phyloP scores from a whole-genome alignment of 2,888 invertebrate species.

The Heliothis peltigera region DNA sequence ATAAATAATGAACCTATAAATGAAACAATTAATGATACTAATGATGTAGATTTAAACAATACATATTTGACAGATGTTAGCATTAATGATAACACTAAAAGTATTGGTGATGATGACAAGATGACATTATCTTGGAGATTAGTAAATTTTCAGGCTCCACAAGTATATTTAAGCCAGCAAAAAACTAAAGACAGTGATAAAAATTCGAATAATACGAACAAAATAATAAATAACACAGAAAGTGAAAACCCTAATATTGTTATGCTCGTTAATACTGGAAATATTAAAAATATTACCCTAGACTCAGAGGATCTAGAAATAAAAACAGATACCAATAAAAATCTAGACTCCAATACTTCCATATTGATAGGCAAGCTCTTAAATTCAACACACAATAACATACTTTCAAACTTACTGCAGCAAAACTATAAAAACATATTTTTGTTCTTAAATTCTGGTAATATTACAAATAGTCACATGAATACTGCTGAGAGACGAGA shows the following conservation, averaged over 20 bases:
- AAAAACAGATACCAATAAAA: not conserved
- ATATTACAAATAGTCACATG: slow-evolving; percentile 7
- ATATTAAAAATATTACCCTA: not conserved
- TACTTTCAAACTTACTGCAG: slow-evolving; percentile 9
- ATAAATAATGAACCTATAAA: not conserved
- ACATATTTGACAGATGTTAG: too few relatives aligned
- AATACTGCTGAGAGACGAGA: not conserved
- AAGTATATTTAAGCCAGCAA: too few relatives aligned
- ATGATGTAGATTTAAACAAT: too few relatives aligned
- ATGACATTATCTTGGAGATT: not conserved
- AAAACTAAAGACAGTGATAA: not conserved
- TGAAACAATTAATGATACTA: not conserved
- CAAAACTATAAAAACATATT: slow-evolving; percentile 4
- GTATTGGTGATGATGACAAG: not conserved
- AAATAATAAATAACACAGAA: too few relatives aligned
- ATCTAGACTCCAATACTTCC: not conserved
- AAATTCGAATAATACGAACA: too few relatives aligned
- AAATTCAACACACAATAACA: not conserved
- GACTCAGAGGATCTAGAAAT: slow-evolving; percentile 1
- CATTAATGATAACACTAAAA: not conserved
- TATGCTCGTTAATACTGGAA: slow-evolving; percentile 16
- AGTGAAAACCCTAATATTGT: not conserved
- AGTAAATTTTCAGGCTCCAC: not conserved
- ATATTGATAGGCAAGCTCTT: slow-evolving; percentile 7
- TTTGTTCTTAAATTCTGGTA: slow-evolving; percentile 24